Base-by-base conservation (phyloP, 2,797 vertebrate genomes). In the Carduelis carduelis region DNA sequence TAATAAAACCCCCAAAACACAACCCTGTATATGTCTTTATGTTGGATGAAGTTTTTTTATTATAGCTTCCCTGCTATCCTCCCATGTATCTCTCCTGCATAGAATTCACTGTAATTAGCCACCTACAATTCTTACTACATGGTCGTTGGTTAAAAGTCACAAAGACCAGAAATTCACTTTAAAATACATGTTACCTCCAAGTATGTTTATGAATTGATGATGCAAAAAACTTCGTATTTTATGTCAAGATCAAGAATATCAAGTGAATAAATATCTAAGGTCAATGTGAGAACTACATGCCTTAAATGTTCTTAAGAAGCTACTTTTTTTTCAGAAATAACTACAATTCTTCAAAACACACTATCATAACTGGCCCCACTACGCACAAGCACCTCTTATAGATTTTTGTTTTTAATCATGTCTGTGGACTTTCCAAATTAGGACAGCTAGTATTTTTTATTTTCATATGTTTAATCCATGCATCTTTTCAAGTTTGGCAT, bases 351-450 rank as follows among this genome's bases (percentile, higher is more conserved):
- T 74, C n/a, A 63, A 88, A 83, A 70, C 12, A 50, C 13, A 32
- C 15, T 46, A 64, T 56, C 50, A 52, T 11, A 15, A 19, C 0
- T 12, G 7, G 20, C 4, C 15, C 34, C 18, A 22, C 34, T 63
- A 50, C 2, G 22, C 9, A 39, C 13, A 76, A 65, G 20, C 11
- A 35, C 5, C 15, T 56, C 26, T 37, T 0, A 0, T 0, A 57
- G 11, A 27, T 1, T 19, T 32, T n/a, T 46, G 35, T 50, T 52
- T 61, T 47, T n/a, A 47, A 44, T n/a, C 2, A 37, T 1, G 2
- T 1, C 1, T 35, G 27, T 35, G 9, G 37, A 66, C 35, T 34
- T 83, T 77, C 21, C 52, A 77, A 57, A 46, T 19, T 9, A 74
- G 27, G 18, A 47, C 9, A 68, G 28, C 2, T 23, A 63, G 2